A percentile compares a stretch with the other conserved stretches of the same genome.
Conservation (phyloP, 2,888 invertebrate genomes). For the Drosophila neutralis region DNA sequence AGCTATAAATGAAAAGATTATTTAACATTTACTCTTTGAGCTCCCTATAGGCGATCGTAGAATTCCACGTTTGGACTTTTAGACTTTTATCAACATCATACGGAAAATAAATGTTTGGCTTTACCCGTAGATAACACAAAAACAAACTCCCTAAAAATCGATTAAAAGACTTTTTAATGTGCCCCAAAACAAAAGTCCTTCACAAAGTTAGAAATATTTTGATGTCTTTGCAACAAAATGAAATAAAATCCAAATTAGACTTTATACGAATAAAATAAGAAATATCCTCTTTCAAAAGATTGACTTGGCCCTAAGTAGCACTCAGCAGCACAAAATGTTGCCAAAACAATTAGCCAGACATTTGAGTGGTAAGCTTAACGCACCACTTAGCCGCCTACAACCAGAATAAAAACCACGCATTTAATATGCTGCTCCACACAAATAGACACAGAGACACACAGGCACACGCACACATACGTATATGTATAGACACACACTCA, state of each 20-base stretch:
- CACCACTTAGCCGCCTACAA: conserved; percentile 39
- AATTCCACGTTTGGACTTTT: conserved; percentile 12
- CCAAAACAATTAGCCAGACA: conserved; percentile 52
- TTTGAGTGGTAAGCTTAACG: conserved; percentile 49
- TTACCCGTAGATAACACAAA: background rate
- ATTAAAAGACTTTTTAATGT: background rate
- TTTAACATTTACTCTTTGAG: background rate
- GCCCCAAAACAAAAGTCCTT: background rate
- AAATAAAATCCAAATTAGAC: background rate
- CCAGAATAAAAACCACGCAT: conserved; percentile 20
- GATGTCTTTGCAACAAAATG: conserved; percentile 1
- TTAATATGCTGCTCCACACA: conserved; percentile 28
- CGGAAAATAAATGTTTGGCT: background rate
- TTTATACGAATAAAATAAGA: background rate
- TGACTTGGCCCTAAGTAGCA: conserved; percentile 13
- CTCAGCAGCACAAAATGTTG: conserved; percentile 22
- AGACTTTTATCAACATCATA: background rate
- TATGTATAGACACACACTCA: background rate
- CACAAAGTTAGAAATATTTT: background rate
- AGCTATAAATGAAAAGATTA: background rate
- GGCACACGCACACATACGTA: background rate
- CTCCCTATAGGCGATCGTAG: conserved; percentile 2
- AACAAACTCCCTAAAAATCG: background rate
- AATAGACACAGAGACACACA: background rate
- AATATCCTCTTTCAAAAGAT: conserved; percentile 10